These are phyloP conservation scores for Tetraodon nigroviridis DNA, from an alignment of 2,113 vertebrate genomes.

Conservation along the genomic window DNA sequence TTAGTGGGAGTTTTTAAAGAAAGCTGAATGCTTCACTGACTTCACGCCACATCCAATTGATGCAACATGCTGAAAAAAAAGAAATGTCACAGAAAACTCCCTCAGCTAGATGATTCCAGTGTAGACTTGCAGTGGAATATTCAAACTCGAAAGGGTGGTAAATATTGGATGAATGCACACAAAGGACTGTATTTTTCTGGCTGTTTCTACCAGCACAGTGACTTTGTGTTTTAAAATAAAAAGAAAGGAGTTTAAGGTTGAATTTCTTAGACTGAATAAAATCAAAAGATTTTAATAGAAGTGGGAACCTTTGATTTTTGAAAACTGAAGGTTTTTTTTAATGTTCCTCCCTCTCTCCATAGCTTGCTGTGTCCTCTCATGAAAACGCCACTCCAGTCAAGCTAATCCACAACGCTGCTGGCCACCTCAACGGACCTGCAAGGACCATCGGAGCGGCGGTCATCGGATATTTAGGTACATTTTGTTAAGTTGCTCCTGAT, in stretches of 20 bases:
- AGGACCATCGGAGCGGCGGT: conserved; percentile 89
- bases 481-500: neutral
- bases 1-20: no score
- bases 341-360: neutral
- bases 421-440: conserved; percentile 91
- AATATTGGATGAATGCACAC: no score
- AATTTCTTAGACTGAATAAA: no score
- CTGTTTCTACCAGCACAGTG: conserved; percentile 6
- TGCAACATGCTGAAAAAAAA: conserved; percentile 4
- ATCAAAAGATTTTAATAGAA: neutral
- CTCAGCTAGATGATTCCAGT: no score
- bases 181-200: neutral
- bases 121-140: no score
- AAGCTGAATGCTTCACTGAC: neutral
- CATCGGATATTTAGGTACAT: conserved; percentile 92
- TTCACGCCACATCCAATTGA: conserved; percentile 1
- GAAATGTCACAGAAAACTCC: neutral
- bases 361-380: conserved; percentile 94
- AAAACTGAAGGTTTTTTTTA: neutral
- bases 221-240: neutral
- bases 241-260: no score
- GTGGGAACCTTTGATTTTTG: neutral
- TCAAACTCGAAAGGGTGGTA: no score
- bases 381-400: conserved; percentile 98
- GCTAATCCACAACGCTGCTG: conserved; percentile 89